Conservation (phyloP, 30 jellyfish, hydroid and myxozoan genomes). For the Cassiopea xamachana region DNA sequence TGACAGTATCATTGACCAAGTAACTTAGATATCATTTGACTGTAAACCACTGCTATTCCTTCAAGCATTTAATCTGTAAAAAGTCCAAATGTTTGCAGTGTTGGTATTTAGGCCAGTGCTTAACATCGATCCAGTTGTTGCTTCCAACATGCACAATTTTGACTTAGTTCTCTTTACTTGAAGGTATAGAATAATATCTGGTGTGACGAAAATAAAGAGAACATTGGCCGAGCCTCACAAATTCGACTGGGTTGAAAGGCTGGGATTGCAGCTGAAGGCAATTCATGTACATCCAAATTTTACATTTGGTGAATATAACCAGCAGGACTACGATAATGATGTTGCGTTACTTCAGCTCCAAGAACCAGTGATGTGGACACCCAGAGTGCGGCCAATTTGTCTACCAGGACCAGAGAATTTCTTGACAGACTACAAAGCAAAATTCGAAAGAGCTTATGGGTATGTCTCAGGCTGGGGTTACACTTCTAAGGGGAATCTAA, state of each 20-base stretch:
- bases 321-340: slow-evolving; percentile 21
- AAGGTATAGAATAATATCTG: slow-evolving; percentile 50
- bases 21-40: too few species aligned
- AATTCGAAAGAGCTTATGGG: slow-evolving; percentile 18
- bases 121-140: not conserved
- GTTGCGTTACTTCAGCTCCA: slow-evolving; percentile 55
- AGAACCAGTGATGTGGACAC: slow-evolving; percentile 61
- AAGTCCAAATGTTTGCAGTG: too few species aligned
- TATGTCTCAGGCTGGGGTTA: slow-evolving; percentile 78
- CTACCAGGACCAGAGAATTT: slow-evolving; percentile 38
- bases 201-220: slow-evolving; percentile 18
- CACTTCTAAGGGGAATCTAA: not conserved
- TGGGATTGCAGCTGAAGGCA: not conserved
- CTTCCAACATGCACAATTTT: not conserved
- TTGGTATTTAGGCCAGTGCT: too few species aligned
- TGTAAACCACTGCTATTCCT: too few species aligned
- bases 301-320: not conserved
- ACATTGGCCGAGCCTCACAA: not conserved
- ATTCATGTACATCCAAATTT: slow-evolving; percentile 30
- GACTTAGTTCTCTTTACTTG: not conserved
- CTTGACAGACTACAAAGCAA: not conserved
- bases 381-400: slow-evolving; percentile 60
- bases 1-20: too few species aligned
- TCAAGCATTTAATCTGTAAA: too few species aligned
- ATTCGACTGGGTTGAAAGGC: slow-evolving; percentile 20